Evolutionary conservation across 1,140 invertebrate species (phyloP).

Genomic region (Drosophila prosaltans): DNA sequence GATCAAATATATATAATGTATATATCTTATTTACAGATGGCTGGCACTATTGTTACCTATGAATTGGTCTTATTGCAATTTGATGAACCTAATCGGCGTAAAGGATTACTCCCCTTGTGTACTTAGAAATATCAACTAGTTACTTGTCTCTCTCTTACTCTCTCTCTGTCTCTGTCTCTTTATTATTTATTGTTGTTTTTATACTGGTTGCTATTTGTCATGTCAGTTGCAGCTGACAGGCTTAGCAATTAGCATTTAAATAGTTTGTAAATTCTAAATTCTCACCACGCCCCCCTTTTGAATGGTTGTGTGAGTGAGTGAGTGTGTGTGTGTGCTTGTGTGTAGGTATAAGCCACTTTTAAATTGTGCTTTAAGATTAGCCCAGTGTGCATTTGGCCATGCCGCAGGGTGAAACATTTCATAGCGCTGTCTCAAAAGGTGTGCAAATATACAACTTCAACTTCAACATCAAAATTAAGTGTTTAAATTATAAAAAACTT

Average conservation of each 20-base stretch:
- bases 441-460: background rate
- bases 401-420: constrained; percentile 68
- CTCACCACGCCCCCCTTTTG: constrained; percentile 38
- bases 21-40: constrained; percentile 56
- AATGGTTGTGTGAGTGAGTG: background rate
- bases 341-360: constrained; percentile 13
- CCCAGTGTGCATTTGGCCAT: constrained; percentile 53
- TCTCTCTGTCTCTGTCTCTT: background rate
- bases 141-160: background rate
- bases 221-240: constrained; percentile 63
- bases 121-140: constrained; percentile 21
- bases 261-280: constrained; percentile 48
- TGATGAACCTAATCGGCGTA: constrained; percentile 75
- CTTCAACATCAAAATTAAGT: no score
- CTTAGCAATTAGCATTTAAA: constrained; percentile 62
- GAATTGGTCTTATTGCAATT: constrained; percentile 88
- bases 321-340: background rate
- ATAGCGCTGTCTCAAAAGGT: constrained; percentile 68
- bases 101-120: constrained; percentile 67
- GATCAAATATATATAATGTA: constrained; percentile 25
- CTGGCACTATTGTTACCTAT: constrained; percentile 88
- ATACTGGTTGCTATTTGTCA: constrained; percentile 56
- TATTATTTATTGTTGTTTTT: constrained; percentile 9
- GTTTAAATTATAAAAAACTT: no score
- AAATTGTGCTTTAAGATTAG: constrained; percentile 1